Evolutionary conservation across 2,888 invertebrate species (phyloP).

Genomic region (Amblyjoppa fuscipennis): DNA sequence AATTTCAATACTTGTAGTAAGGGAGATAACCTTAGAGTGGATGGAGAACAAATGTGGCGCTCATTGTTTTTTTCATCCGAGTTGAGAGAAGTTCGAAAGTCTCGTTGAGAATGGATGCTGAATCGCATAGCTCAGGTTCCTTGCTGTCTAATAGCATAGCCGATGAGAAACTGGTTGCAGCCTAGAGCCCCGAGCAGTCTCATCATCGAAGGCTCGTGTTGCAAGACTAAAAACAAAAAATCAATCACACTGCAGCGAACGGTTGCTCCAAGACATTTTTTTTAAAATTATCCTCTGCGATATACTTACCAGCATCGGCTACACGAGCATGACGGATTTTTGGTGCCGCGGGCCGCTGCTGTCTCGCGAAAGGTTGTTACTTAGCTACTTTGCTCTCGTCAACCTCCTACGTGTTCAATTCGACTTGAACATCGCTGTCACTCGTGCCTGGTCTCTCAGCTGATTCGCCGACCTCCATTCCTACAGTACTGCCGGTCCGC

Average conservation of each 20-base stretch:
- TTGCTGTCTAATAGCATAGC: conserved; percentile 89
- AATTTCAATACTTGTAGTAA: conserved; percentile 78
- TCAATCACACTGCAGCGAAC: not conserved
- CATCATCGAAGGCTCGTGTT: conserved; percentile 93
- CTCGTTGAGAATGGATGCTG: conserved; percentile 93
- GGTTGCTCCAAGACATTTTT: not conserved
- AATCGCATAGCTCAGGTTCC: conserved; percentile 87
- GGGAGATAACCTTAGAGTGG: conserved; percentile 88
- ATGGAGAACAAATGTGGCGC: conserved; percentile 91
- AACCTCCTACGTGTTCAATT: conserved; percentile 88
- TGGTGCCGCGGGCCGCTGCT: conserved; percentile 60
- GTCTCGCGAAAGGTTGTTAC: conserved; percentile 84
- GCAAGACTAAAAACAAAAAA: conserved; percentile 86
- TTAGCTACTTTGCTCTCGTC: conserved; percentile 93
- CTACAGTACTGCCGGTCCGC: conserved; percentile 73
- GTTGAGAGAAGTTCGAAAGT: conserved; percentile 90
- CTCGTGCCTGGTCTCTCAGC: conserved; percentile 70
- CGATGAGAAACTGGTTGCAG: conserved; percentile 90
- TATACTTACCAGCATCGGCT: conserved; percentile 89
- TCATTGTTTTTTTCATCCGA: conserved; percentile 91
- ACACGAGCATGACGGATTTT: conserved; percentile 76
- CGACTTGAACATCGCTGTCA: conserved; percentile 74
- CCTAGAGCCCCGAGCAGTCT: conserved; percentile 93
- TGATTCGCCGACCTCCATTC: conserved; percentile 80
- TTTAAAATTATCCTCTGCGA: conserved; percentile 33